phyloP scores from a whole-genome alignment of 2,113 vertebrate genomes.

The Nothobranchius furzeri region DNA sequence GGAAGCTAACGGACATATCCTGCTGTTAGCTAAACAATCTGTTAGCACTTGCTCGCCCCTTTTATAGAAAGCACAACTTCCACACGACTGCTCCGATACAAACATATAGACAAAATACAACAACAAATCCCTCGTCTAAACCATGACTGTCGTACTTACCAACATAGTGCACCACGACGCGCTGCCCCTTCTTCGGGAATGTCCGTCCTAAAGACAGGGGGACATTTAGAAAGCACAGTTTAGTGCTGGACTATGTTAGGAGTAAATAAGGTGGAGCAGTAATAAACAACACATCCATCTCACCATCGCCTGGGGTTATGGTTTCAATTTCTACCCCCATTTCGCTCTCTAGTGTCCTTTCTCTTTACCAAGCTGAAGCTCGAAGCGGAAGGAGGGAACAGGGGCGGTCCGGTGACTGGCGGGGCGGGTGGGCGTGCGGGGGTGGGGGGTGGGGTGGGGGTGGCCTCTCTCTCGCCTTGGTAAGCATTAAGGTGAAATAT shows the following conservation, averaged over 20 bases:
- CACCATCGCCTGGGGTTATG: conserved; percentile 88
- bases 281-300: conserved; percentile 1
- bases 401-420: conserved; percentile 33
- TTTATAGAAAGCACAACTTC: background rate
- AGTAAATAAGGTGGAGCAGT: rapidly evolving
- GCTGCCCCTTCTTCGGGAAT: conserved; percentile 91
- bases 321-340: conserved; percentile 92
- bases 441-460: no score
- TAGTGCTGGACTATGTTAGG: background rate
- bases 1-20: no score
- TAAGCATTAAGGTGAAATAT: no score
- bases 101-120: background rate
- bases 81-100: background rate
- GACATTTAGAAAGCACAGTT: background rate
- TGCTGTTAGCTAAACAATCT: conserved; percentile 6
- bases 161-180: conserved; percentile 90
- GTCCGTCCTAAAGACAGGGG: conserved; percentile 81
- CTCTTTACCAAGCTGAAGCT: conserved; percentile 29
- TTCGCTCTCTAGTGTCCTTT: conserved; percentile 40
- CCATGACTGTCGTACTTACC: conserved; percentile 78
- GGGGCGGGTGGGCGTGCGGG: conserved; percentile 15
- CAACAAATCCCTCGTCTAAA: background rate
- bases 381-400: conserved; percentile 45
- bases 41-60: background rate
- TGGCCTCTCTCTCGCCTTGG: no score